These are phyloP conservation scores for Parambassis ranga DNA, from an alignment of 2,797 vertebrate species.

Conservation along the genomic window DNA sequence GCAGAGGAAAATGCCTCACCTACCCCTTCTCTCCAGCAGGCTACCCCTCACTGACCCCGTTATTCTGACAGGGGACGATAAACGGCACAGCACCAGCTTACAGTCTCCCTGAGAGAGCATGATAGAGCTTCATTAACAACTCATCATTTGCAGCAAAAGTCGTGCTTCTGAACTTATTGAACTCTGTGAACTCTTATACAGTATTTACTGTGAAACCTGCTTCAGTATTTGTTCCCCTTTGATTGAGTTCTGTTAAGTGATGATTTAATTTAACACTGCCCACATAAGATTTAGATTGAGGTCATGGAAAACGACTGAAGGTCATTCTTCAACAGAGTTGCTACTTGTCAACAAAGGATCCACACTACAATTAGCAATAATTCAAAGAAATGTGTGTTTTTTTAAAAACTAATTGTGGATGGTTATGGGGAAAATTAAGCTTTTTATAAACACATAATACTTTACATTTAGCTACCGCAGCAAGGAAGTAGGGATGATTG, in stretches of 20 bases:
- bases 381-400: no score
- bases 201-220: neutral
- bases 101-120: slow-evolving; percentile 40
- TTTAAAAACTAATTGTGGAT: no score
- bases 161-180: slow-evolving; percentile 24
- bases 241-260: neutral
- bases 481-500: no score
- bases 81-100: slow-evolving; percentile 23
- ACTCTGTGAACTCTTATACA: slow-evolving; percentile 44
- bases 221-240: neutral
- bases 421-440: no score
- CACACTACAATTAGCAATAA: no score
- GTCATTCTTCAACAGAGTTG: no score
- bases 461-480: no score
- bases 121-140: slow-evolving; percentile 57
- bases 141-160: slow-evolving; percentile 14
- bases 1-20: slow-evolving; percentile 18
- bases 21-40: slow-evolving; percentile 26
- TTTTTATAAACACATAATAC: no score
- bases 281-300: no score
- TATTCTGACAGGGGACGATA: slow-evolving; percentile 64
- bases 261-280: neutral
- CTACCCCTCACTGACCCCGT: slow-evolving; percentile 57
- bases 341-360: no score
- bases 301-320: no score